Base-by-base conservation (phyloP, 2,888 invertebrate species). In the Ennomos quercinarius region DNA sequence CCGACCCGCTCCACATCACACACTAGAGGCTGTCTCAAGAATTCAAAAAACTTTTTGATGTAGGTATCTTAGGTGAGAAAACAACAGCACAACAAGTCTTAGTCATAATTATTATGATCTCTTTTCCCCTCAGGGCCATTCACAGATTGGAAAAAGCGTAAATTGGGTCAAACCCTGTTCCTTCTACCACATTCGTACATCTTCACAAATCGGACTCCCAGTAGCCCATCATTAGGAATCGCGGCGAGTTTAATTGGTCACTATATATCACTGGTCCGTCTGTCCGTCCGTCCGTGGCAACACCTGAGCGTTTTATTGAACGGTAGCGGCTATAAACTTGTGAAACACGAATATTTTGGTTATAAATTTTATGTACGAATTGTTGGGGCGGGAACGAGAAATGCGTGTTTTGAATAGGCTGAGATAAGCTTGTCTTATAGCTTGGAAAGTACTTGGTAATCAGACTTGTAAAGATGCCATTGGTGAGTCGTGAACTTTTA, bases 291-390 rank as follows among this genome's bases (percentile, higher is more conserved):
- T 75, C 73, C 76, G 72, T 68, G 61, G 57, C 57, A 58, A 64
- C 70, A 68, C 68, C 69, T 60, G 68, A 71, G 56, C 66, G 72
- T 83, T 89, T 87, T 89, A 88, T 83, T 79, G 78, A 78, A 89
- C 90, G 86, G 90, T 89, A 91, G 89, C 88, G 50, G 66, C 77
- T 57, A 87, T 90, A 90, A 89, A 90, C 78, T 78, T 84, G 88
- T 81, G 86, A 85, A 87, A 80, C 78, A 77, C 77, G 82, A 78
- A 82, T 86, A 85, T 84, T 78, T 67, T 68, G 70, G 74, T 71
- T 72, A 73, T 76, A 77, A 80, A 77, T 49, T 59, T 59, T 59
- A 59, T 59, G 45, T 54, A 50, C 54, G 52, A 61, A 37, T 58
- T 71, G 69, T 68, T 70, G 47, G 27, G 27, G 27, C 27, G 45